Base-by-base conservation (phyloP, 2,797 vertebrate species). In the Silurus aristotelis region DNA sequence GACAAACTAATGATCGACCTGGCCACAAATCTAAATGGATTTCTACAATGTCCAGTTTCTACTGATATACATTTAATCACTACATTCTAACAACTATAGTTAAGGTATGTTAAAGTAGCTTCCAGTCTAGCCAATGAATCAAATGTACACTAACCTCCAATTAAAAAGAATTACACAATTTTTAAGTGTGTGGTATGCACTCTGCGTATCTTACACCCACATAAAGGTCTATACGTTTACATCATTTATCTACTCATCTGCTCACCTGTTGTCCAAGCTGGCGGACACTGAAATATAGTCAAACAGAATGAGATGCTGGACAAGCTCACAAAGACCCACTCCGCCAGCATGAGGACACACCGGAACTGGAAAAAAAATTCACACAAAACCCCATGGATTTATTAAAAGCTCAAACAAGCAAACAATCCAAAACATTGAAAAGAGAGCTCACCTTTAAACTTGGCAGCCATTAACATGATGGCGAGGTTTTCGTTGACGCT, bases 401-500 rank as follows among this genome's bases (percentile, higher is more conserved):
- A 27, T 19, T 66, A n/a, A 60, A 64, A 12, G 80, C 60, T 58
- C 10, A 13, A 64, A 8, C 22, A 25, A 14, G 38, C 0, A 25
- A 7, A 48, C 75, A 63, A 20, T 76, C 68, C 15, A 15, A 58
- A 43, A 80, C 82, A 12, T 2, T 2, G 15, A 14, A 17, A 31
- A 48, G 38, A 63, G 20, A 38, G 77, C 90, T 95, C 93, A 96
- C 96, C 95, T 87, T 92, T 90, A 88, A 96, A 97, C 90, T 95
- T 97, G 90, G 95, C 95, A 84, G 96, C 96, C 95, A 97, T 96
- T 88, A 97, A 94, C 86, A 97, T 87, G 86, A 95, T 95, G 52
- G 96, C 94, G 83, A 96, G 93, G 91, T 95, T 97, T 93, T 97
- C 96, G 56, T 96, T 97, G 92, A 97, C 93, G 19, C 96, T 97